Base-by-base conservation (phyloP, 2,113 vertebrate species). In the Rutilus rutilus region DNA sequence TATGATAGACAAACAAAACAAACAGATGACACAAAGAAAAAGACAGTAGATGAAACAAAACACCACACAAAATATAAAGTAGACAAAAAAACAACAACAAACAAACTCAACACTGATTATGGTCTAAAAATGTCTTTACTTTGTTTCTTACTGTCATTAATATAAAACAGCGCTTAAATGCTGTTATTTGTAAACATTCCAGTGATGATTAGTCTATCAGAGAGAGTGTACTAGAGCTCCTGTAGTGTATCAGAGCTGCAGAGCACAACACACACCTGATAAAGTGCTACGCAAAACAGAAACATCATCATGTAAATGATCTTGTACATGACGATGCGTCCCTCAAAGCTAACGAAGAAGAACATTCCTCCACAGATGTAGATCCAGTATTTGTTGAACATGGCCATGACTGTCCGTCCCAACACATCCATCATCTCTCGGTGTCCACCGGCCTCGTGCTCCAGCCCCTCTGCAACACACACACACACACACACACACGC, bases 251-350 rank as follows among this genome's bases (percentile, higher is more conserved):
- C 36, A 25, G 69, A 74, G 33, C 33, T 33, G 33, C 33, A 33
- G 33, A 33, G 17, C 5, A 1, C 60, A 52, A 21, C 59, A 84
- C 76, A 60, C 90, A 99, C 98, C 97, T 99, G 98, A 93, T 99
- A 99, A 19, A 99, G 93, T 11, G 96, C 97, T 59, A 97, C 97
- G 39, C 98, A 99, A 94, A 97, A 97, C 33, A 99, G 97, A 87
- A 99, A 97, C 85, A 99, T 94, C 90, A 99, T 96, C 98, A 99
- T 99, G 90, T 99, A 99, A 93, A 99, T 98, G 90, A 99, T 98
- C 93, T 99, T 99, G 93, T 99, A 99, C 92, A 99, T 96, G 87
- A 98, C 98, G 4, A 98, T 98, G 91, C 94, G 96, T 50, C 98
- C 98, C 90, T 99, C 97, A 45, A 99, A 99, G 92, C 97, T 98